Conservation (phyloP, 2,113 vertebrate species). For the Prunella fulvescens region DNA sequence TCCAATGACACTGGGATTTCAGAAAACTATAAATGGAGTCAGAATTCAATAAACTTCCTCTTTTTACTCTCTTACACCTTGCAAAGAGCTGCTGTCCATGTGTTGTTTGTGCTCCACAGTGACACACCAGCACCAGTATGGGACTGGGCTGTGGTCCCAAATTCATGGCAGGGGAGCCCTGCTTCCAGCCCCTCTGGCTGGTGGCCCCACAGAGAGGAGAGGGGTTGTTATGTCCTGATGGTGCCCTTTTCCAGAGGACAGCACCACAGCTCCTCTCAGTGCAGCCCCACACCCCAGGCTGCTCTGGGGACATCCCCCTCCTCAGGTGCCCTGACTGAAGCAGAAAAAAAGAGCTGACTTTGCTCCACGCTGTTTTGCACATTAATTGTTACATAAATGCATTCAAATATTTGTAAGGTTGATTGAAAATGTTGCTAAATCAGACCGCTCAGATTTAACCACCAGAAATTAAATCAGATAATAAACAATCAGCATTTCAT, state of each 20-base stretch:
- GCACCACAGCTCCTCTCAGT: background rate
- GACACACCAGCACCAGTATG: accelerated
- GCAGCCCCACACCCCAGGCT: background rate
- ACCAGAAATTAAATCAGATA: constrained; percentile 61
- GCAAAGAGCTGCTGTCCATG: too few species aligned
- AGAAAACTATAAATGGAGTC: too few species aligned
- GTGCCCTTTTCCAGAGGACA: background rate
- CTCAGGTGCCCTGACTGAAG: background rate
- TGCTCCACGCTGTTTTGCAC: background rate
- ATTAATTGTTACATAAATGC: background rate
- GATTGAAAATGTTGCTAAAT: constrained; percentile 43
- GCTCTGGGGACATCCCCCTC: background rate
- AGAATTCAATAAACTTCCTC: too few species aligned
- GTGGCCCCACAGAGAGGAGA: background rate
- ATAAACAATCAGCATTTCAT: constrained; percentile 54
- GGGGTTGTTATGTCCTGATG: background rate
- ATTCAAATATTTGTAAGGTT: constrained; percentile 44
- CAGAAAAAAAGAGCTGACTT: background rate
- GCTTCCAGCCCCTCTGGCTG: background rate
- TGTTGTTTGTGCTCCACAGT: too few species aligned
- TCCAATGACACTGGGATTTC: too few species aligned
- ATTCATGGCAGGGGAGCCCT: background rate
- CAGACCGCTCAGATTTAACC: constrained; percentile 26
- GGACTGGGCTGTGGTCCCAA: background rate
- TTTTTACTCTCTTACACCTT: too few species aligned